Evolutionary conservation across 2,797 vertebrate genomes (phyloP).

Genomic region (Amniataba percoides): DNA sequence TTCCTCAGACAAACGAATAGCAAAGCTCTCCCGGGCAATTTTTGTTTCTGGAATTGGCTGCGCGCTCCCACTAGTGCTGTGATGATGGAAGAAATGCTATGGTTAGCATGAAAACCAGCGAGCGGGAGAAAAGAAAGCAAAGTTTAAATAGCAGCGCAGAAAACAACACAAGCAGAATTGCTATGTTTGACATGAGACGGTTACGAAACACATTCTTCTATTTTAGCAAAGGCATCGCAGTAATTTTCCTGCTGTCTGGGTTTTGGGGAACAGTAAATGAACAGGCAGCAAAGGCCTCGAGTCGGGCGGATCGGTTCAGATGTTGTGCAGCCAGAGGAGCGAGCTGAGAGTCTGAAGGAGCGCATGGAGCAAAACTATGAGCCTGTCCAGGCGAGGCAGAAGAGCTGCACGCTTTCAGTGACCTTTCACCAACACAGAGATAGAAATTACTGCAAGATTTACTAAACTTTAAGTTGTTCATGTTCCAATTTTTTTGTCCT

Average conservation of each 20-base stretch:
- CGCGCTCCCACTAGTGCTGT: conserved; percentile 41
- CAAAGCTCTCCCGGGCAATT: conserved; percentile 59
- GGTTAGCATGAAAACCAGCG: conserved; percentile 52
- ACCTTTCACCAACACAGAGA: conserved; percentile 21
- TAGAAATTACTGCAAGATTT: neutral
- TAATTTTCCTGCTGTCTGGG: conserved; percentile 63
- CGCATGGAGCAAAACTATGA: neutral
- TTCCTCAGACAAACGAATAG: conserved; percentile 66
- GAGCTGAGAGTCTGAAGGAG: neutral
- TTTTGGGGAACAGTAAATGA: conserved; percentile 60
- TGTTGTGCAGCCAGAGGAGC: conserved; percentile 28
- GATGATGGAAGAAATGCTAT: conserved; percentile 62
- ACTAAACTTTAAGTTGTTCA: neutral
- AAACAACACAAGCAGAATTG: conserved; percentile 53
- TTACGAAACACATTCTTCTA: conserved; percentile 71
- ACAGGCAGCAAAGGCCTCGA: conserved; percentile 46
- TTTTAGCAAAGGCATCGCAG: conserved; percentile 55
- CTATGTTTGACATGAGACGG: conserved; percentile 67
- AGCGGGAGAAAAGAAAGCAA: conserved; percentile 53
- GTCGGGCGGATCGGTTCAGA: conserved; percentile 39
- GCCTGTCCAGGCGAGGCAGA: neutral
- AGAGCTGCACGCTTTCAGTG: conserved; percentile 6
- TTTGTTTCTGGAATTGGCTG: conserved; percentile 61
- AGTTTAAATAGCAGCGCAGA: conserved; percentile 62
- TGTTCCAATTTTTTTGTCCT: neutral